Evolutionary conservation across 2,888 invertebrate species (phyloP).

Genomic region (Rhamphomyia laevipes): DNA sequence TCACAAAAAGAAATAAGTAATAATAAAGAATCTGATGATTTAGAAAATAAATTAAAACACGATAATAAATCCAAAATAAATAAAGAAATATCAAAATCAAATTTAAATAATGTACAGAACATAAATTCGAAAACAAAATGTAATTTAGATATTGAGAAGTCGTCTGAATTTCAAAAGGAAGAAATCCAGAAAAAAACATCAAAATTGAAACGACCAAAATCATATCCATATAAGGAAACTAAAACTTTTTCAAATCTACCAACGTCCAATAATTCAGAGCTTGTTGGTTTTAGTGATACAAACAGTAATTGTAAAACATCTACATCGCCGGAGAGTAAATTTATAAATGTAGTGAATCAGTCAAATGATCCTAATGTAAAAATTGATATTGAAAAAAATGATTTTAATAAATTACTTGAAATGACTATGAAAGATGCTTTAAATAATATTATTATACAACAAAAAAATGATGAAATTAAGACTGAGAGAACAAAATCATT

Average conservation of each 20-base stretch:
- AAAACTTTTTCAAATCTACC: constrained; percentile 18
- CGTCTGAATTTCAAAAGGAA: not conserved
- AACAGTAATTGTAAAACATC: not conserved
- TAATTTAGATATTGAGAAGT: not conserved
- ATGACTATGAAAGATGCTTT: too few relatives aligned
- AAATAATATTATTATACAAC: too few relatives aligned
- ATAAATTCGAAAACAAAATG: too few relatives aligned
- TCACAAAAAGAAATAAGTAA: too few relatives aligned
- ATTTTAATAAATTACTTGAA: too few relatives aligned
- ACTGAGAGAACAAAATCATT: constrained; percentile 21
- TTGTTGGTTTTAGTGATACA: not conserved
- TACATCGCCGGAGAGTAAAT: not conserved
- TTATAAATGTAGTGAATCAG: not conserved
- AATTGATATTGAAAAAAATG: too few relatives aligned
- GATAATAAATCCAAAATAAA: too few relatives aligned
- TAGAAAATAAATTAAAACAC: too few relatives aligned
- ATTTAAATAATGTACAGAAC: too few relatives aligned
- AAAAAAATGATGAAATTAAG: constrained; percentile 17
- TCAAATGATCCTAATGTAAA: not conserved
- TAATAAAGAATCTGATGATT: too few relatives aligned
- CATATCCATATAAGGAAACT: constrained; percentile 41
- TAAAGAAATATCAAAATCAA: too few relatives aligned
- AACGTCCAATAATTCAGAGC: constrained; percentile 4
- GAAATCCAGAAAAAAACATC: constrained; percentile 35
- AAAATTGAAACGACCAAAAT: constrained; percentile 43